phyloP scores from a whole-genome alignment of 1,140 invertebrate species.

The Theocolax elegans region DNA sequence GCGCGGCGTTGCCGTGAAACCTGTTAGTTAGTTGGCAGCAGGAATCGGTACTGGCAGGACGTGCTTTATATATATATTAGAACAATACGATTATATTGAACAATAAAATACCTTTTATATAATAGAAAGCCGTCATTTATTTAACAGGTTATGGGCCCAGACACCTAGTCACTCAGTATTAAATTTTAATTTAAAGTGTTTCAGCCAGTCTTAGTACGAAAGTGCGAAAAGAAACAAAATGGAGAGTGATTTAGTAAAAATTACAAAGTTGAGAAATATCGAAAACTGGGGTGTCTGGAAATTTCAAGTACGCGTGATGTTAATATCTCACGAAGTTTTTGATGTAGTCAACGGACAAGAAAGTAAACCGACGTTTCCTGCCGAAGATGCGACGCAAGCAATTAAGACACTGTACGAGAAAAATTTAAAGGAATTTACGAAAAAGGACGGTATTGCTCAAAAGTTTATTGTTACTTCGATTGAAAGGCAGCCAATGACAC shows the following conservation, averaged over 20 bases:
- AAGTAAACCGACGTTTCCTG: constrained; percentile 37
- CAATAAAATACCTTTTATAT: too few species aligned
- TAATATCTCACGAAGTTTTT: background rate
- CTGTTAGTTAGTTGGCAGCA: too few species aligned
- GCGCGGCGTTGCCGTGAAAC: too few species aligned
- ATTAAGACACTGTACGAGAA: background rate
- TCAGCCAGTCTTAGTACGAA: background rate
- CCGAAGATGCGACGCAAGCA: background rate
- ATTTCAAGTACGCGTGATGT: constrained; percentile 2
- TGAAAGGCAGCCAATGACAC: constrained; percentile 43
- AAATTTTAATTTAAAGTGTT: background rate
- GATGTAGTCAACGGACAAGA: constrained; percentile 32
- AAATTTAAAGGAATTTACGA: constrained; percentile 32
- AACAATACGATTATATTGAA: too few species aligned
- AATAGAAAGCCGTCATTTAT: too few species aligned
- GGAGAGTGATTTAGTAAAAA: constrained; percentile 12
- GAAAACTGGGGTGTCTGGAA: constrained; percentile 12
- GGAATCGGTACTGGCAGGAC: too few species aligned
- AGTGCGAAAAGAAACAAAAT: constrained; percentile 8
- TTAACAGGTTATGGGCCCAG: constrained; percentile 35
- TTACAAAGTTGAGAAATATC: background rate
- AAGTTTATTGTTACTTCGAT: constrained; percentile 48
- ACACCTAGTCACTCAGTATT: too few species aligned
- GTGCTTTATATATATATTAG: too few species aligned
- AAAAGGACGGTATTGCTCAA: constrained; percentile 45